Evolutionary conservation across 2,797 vertebrate species (phyloP), one percentile per base, ranked within the genome.

Genomic region (Todus mexicanus): DNA sequence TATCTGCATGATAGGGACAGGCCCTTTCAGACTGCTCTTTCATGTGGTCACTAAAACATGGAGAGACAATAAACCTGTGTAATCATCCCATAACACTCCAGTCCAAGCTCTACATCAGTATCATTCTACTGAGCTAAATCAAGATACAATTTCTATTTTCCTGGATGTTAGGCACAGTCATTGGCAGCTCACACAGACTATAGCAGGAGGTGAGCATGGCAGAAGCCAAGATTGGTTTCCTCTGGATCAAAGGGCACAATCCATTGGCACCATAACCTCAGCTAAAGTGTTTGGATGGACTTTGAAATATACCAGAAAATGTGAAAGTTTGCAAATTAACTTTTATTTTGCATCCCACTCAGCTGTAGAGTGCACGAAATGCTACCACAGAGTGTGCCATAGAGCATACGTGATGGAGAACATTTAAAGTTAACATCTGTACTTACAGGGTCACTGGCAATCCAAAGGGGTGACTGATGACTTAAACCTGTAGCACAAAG

Each of bases 271-370:
- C 93, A 89, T 70, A 77, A 93, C 72, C 72, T 29, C 57, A 73
- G 69, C 78, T 92, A 90, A 95, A 91, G 95, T 92, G 93, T 93
- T 89, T 93, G 64, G 74, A 95, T 85, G 96, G 95, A 97, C 96
- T 97, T 97, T 97, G 96, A 95, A 92, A 96, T 96, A 75, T 29
- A 54, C 48, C 47, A 83, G 88, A 95, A 96, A 97, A 96, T 0
- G 27, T 75, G 83, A 95, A 95, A 82, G 95, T 86, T 95, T 97
- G 96, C 95, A 96, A 96, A 96, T 97, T 97, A 97, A 97, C 96
- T 96, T 94, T 56, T 48, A 70, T 64, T 81, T 93, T 93, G 89
- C 70, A 74, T 73, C 87, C 60, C 45, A 68, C 57, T 86, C 61
- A 1, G 65, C 38, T 20, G 51, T 71, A 72, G 89, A 77, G 61